Conservation (phyloP, 2,113 vertebrate genomes). For the Hippopotamus amphibius region DNA sequence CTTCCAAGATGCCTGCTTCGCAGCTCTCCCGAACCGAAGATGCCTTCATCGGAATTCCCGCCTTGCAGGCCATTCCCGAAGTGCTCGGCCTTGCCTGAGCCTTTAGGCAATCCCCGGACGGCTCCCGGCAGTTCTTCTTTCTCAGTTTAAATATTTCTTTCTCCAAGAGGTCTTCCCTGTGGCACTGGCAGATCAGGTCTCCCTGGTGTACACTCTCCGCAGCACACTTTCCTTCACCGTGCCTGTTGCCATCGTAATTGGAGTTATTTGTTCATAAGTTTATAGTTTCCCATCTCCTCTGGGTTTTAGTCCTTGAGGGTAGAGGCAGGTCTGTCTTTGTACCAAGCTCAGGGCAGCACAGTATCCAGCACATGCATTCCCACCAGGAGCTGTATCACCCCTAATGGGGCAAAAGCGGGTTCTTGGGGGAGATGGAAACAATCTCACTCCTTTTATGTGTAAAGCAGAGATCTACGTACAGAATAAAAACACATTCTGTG, state of each 20-base stretch:
- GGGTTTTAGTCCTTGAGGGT: neutral
- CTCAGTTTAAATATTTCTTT: neutral
- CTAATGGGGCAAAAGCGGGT: neutral
- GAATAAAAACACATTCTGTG: neutral
- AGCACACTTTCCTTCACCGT: neutral
- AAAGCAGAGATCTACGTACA: neutral
- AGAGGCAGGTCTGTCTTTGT: neutral
- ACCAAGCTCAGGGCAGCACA: too few relatives aligned
- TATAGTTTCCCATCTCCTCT: neutral
- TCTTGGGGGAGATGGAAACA: neutral
- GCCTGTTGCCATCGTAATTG: fast-evolving
- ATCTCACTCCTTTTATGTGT: neutral
- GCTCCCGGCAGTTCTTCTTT: fast-evolving
- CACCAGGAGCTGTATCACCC: neutral
- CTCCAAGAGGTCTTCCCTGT: neutral
- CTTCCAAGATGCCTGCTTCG: too few relatives aligned
- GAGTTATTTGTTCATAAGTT: neutral
- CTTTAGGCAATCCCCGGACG: too few relatives aligned
- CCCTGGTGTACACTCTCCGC: neutral
- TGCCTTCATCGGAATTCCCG: too few relatives aligned
- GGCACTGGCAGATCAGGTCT: neutral
- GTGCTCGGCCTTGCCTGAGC: too few relatives aligned
- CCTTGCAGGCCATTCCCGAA: too few relatives aligned
- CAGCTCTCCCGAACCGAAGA: too few relatives aligned
- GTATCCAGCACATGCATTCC: neutral